Evolutionary conservation across 2,113 vertebrate species (phyloP), one percentile per base, ranked within the genome.

Genomic region (Mobula hypostoma): DNA sequence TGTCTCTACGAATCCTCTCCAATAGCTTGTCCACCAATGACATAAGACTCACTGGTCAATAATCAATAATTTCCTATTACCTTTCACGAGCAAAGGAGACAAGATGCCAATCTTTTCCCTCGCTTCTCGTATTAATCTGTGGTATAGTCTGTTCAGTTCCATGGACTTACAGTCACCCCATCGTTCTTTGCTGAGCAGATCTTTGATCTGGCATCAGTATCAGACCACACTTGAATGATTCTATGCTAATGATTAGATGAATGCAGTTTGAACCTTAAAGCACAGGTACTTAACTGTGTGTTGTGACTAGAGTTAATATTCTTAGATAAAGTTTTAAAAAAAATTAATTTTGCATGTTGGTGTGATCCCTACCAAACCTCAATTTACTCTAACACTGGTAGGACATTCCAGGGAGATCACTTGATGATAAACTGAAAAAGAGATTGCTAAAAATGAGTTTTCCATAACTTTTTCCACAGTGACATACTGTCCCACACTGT

Each of bases 281-380:
- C 63, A 29, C 91, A 93, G 91, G 70, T 92, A 74, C 36, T 92
- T 72, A 87, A 91, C 90, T 11, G 68, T 48, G 36, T 92, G 19
- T 90, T 40, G 66, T 92, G 32, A 93, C 36, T 56, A 7, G 36
- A 56, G 24, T 56, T 74, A 93, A 93, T 40, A 74, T 93, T 76
- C 68, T 93, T 11, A 70, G 48, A 56, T 1, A 70, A 72, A 56
- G 74, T 93, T 0, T 21, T 48, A 74, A 27, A 8, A 4, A 48
- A 14, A 24, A 9, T 74, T 32, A 36, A 7, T 56, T 74, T 74
- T 76, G 36, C 3, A 48, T 74, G 24, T 93, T 93, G 17, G 15
- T 74, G 5, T 40, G 11, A 56, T 93, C 36, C 15, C 32, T 9
- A 74, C 11, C 24, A 74, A 29, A 2, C 70, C 24, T 72, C 72